Base-by-base conservation (phyloP, 1,140 invertebrate genomes). In the Drosophila santomea region DNA sequence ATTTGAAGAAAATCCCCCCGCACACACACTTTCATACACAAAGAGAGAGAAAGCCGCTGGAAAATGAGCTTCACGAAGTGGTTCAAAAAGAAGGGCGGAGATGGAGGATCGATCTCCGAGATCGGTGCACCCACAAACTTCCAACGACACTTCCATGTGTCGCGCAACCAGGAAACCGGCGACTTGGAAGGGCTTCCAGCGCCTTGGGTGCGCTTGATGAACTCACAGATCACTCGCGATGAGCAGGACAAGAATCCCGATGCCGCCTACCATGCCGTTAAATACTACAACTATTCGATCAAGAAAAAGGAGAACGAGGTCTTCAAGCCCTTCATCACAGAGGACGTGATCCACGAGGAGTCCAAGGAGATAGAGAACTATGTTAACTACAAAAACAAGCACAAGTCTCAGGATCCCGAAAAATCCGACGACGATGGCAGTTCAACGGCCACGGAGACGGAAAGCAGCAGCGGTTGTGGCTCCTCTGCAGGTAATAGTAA, bases 241-340 rank as follows among this genome's bases (percentile, higher is more conserved):
- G 98, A 99, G 92, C 97, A 98, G 92, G 95, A 96, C 91, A 95
- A 98, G 83, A 98, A 99, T 94, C 98, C 98, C 2, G 95, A 96
- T 78, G 98, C 98, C 20, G 94, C 94, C 0, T 94, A 94, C 23
- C 96, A 98, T 92, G 98, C 98, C 3, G 95, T 99, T 35, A 97
- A 98, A 84, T 98, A 97, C 91, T 98, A 98, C 90, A 97, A 97
- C 90, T 96, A 97, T 92, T 95, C 96, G 2, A 96, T 97, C 48
- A 96, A 96, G 81, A 96, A 96, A 69, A 95, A 95, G 86, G 95
- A 95, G 36, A 94, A 94, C n/a, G 93, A 94, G 73, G 94, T 94
- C 41, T 96, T 96, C 79, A 97, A 97, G 90, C 95, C 95, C 8
- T 95, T 97, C 59, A 94, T 96, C 6, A 97, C 97, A 1, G 95